Base-by-base conservation (phyloP, 2,797 vertebrate species). In the Mionectes olivaceus region DNA sequence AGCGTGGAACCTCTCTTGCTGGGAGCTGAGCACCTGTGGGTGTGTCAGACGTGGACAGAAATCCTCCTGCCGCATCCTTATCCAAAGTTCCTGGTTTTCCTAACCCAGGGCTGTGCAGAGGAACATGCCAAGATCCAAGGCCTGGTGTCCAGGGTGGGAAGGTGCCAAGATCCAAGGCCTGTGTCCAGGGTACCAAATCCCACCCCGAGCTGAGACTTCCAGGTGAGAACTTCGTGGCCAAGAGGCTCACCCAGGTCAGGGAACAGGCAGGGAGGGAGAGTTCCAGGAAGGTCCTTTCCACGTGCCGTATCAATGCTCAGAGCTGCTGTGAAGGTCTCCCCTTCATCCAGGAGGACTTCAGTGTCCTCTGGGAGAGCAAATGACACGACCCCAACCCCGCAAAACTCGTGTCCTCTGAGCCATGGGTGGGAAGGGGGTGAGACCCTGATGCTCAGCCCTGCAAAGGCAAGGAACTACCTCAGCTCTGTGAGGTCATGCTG, bases 221-320 rank as follows among this genome's bases (percentile, higher is more conserved):
- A 0, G 10, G n/a, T 11, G 46, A 61, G 30, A 16, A 11, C 47
- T 23, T 13, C 43, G 0, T 14, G 19, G 55, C 33, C 50, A 35
- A 32, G n/a, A 43, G 15, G 11, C 60, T 83, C 46, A 5, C 7
- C 5, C 35, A 1, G 28, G 2, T 4, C 21, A 13, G 61, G 65
- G 37, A 11, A 55, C 59, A 35, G 33, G 50, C 9, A 28, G 18
- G 27, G 30, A 46, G 19, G 32, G 7, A 50, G 60, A 0, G 1
- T 13, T 21, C 1, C 63, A 87, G 47, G 25, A 7, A 44, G 18
- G 23, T 18, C 63, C 67, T 59, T 35, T 32, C 57, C 4, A 9
- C 49, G 43, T 28, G 43, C 47, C 59, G 4, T 7, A 15, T 7
- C 11, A 0, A 0, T 4, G 37, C 25, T 4, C 6, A 4, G 84